These are phyloP conservation scores for Pseudorasbora parva DNA, from an alignment of 2,113 vertebrate genomes.

Conservation along the genomic window DNA sequence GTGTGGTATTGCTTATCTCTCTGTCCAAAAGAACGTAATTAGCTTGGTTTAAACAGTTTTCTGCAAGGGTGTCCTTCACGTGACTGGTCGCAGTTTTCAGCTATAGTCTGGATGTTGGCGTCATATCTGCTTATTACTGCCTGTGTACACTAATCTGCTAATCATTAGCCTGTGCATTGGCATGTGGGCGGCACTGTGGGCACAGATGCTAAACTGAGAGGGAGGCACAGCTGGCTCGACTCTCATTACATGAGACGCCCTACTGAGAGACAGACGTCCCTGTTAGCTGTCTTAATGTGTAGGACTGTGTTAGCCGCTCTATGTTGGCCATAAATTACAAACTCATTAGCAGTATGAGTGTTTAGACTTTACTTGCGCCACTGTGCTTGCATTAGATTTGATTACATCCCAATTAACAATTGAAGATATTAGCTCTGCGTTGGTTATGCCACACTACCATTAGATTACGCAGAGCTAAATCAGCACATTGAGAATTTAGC, in stretches of 20 bases:
- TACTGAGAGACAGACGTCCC: slow-evolving; percentile 51
- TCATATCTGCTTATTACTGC: slow-evolving; percentile 12
- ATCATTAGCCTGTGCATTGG: slow-evolving; percentile 46
- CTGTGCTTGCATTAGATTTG: slow-evolving; percentile 40
- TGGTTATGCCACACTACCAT: slow-evolving; percentile 3
- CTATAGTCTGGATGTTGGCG: not conserved
- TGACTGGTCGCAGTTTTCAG: not conserved
- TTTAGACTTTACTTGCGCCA: not conserved
- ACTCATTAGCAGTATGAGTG: slow-evolving; percentile 43
- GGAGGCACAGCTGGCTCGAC: slow-evolving; percentile 41
- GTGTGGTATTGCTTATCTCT: not conserved
- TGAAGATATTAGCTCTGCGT: slow-evolving; percentile 32
- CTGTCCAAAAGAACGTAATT: not conserved
- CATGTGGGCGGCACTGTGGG: slow-evolving; percentile 45
- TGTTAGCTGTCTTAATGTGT: slow-evolving; percentile 35
- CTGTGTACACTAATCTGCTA: slow-evolving; percentile 45
- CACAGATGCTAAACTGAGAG: slow-evolving; percentile 49
- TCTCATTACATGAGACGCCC: slow-evolving; percentile 52
- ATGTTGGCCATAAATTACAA: slow-evolving; percentile 32
- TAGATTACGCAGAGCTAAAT: not conserved
- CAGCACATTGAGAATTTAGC: not conserved
- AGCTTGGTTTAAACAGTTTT: not conserved
- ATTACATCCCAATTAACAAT: slow-evolving; percentile 45
- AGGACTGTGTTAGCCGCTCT: not conserved
- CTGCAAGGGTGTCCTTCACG: no score